Evolutionary conservation across 1,140 invertebrate species (phyloP), one percentile per base, ranked within the genome.

Genomic region (Drosophila obscura): DNA sequence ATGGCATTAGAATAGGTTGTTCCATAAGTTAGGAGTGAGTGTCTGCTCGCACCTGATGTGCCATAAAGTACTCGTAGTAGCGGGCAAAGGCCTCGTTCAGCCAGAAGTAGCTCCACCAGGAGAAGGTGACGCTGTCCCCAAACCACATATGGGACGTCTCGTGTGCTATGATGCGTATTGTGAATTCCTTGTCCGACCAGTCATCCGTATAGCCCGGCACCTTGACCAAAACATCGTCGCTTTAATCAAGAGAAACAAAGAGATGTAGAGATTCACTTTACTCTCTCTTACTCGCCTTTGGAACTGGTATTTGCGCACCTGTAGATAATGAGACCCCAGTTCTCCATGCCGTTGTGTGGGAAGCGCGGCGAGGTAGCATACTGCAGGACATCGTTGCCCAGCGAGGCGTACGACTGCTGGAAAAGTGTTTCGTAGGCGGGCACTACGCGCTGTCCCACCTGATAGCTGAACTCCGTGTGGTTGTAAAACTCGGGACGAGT

Each of bases 321-420:
- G 57, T 95, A 97, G 1, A 95, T 95, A 45, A 96, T 93, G 1
- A 97, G 91, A 11, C 96, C 96, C 96, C 96, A 97, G 92, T 97
- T 96, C 82, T 97, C 96, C 96, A 97, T 97, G 43, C 96, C 96
- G 9, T 96, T 96, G 57, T 94, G 94, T 2, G 93, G 93, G 77
- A 97, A 97, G 77, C 96, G 94, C 0, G 96, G 96, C 2, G 97
- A 93, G 1, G 95, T 96, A 7, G 95, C 94, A 74, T 95, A 94
- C 90, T 95, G 94, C 67, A 94, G 83, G 57, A 94, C 93, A 0
- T 91, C 80, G 41, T 93, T 92, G 73, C 58, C 90, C 53, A 91
- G 51, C 0, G 65, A 24, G 3, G 65, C 73, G 45, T 93, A 94
- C 1, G 65, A 44, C 6, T 93, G 85, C 19, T 93, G 79, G 11